phyloP scores from a whole-genome alignment of 2,888 invertebrate species.

The Nebria salina region DNA sequence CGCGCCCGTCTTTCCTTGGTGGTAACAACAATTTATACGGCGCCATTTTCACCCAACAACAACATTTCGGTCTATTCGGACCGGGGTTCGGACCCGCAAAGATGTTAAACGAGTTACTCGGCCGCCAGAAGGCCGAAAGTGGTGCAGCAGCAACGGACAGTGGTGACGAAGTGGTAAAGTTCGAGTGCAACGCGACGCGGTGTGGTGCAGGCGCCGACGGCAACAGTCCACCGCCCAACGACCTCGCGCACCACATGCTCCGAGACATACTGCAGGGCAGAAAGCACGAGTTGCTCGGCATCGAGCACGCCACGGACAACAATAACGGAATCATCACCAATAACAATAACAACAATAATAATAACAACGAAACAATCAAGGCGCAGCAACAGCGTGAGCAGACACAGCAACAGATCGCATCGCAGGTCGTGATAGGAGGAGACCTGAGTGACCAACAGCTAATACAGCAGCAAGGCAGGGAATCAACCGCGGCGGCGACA shows the following conservation, averaged over 20 bases:
- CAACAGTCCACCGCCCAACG: slow-evolving; percentile 65
- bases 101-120: slow-evolving; percentile 90
- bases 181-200: slow-evolving; percentile 54
- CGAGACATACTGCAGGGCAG: slow-evolving; percentile 90
- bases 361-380: slow-evolving; percentile 67
- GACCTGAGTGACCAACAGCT: slow-evolving; percentile 48
- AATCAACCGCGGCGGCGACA: slow-evolving; percentile 20
- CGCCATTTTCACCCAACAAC: slow-evolving; percentile 83
- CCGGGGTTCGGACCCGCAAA: slow-evolving; percentile 88
- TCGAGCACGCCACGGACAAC: slow-evolving; percentile 74
- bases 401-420: slow-evolving; percentile 65
- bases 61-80: slow-evolving; percentile 84
- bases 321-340: slow-evolving; percentile 63
- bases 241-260: slow-evolving; percentile 84
- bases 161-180: slow-evolving; percentile 62
- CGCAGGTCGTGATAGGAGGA: slow-evolving; percentile 56
- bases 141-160: slow-evolving; percentile 53
- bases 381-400: slow-evolving; percentile 62
- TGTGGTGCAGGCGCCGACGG: slow-evolving; percentile 66
- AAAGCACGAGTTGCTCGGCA: slow-evolving; percentile 81
- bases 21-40: slow-evolving; percentile 81
- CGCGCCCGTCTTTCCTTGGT: slow-evolving; percentile 83
- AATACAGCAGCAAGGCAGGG: slow-evolving; percentile 22
- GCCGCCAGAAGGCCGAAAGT: slow-evolving; percentile 72
- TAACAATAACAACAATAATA: slow-evolving; percentile 68